Base-by-base conservation (phyloP, 2,888 invertebrate genomes). In the Drosophila prolongata region DNA sequence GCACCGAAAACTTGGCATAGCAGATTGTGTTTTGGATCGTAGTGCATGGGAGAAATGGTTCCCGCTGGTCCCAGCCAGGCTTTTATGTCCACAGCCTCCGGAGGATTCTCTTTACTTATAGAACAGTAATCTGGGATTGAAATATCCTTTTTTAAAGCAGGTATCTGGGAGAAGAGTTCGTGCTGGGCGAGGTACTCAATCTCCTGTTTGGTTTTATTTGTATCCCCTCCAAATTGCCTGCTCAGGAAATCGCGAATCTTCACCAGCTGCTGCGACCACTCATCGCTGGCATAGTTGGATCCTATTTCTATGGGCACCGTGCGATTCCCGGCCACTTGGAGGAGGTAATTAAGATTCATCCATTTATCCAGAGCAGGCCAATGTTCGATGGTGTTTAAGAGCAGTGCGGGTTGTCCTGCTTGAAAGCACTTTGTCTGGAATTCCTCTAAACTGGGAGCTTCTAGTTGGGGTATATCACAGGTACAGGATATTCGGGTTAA, bases 271-370 rank as follows among this genome's bases (percentile, higher is more conserved):
- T 99, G 99, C 0, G 97, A 95, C 98, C 99, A 99, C 84, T 96
- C 95, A 46, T 96, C 95, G 81, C 98, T 97, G 0, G 97, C 97
- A 91, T 99, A 99, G 88, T 97, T 96, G 1, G 95, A 95, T 1
- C 99, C 99, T 61, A 99, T 94, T 94, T 99, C 99, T 67, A 99
- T 94, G 0, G 99, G 98, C 3, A 99, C 98, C 1, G 96, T 97
- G 62, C 99, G 94, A 84, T 95, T 94, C 0, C 98, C 98, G 16
- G 97, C 97, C n/a, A 95, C 92, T 89, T 94, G 93, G 46, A 95
- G 91, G 34, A 98, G 93, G 91, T 97, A 97, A 79, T 95, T 94
- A 27, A 95, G 91, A 90, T 96, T 94, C 67, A 93, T 93, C 99
- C 98, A 99, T 89, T 95, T 95, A 10, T 93, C 92, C 73, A 96